Evolutionary conservation across 1,140 invertebrate species (phyloP).

Genomic region (Zaprionus inermis): DNA sequence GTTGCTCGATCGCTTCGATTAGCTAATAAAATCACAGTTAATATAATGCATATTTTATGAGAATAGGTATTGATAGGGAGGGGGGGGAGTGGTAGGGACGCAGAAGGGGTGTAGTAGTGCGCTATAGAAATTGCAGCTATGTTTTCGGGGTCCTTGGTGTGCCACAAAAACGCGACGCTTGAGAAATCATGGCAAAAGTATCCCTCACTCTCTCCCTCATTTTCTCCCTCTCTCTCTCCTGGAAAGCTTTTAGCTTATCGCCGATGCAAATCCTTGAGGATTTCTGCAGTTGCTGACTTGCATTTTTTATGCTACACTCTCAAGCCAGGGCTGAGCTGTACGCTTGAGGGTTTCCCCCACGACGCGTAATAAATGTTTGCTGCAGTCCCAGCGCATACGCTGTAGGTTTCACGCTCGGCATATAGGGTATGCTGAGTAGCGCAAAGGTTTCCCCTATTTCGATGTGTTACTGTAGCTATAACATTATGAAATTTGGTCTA

Average conservation of each 20-base stretch:
- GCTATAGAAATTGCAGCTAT: slow-evolving; percentile 49
- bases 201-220: slow-evolving; percentile 3
- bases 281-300: slow-evolving; percentile 70
- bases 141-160: slow-evolving; percentile 36
- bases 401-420: background rate
- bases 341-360: slow-evolving; percentile 21
- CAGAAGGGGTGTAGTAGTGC: background rate
- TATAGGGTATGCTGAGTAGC: slow-evolving; percentile 1
- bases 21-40: slow-evolving; percentile 64
- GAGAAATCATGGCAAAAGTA: slow-evolving; percentile 60
- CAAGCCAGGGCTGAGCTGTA: background rate
- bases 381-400: slow-evolving; percentile 28
- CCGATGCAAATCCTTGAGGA: slow-evolving; percentile 66
- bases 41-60: slow-evolving; percentile 69
- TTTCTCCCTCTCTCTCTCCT: background rate
- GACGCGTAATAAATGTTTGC: slow-evolving; percentile 63
- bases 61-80: slow-evolving; percentile 16
- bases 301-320: slow-evolving; percentile 52
- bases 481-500: background rate
- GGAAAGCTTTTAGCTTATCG: slow-evolving; percentile 70
- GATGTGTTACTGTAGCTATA: background rate
- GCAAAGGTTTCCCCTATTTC: background rate
- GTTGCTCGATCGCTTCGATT: slow-evolving; percentile 55
- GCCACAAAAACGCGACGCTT: slow-evolving; percentile 53
- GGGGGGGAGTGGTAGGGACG: background rate